These are phyloP conservation scores for Scylla paramamosain DNA, from an alignment of 1,140 invertebrate genomes.

Conservation along the genomic window DNA sequence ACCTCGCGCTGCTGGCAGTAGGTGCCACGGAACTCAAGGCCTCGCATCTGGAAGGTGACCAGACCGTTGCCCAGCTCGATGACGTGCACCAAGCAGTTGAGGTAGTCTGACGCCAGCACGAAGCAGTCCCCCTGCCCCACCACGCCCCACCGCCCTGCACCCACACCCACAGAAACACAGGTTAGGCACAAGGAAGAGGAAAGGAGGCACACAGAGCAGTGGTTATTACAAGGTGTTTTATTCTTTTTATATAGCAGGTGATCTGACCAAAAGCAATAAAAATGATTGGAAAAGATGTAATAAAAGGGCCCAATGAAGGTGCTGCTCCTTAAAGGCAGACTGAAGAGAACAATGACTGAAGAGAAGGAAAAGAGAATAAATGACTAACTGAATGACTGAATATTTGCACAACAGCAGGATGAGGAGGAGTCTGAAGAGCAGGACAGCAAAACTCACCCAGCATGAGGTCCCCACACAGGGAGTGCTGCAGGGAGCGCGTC, in stretches of 20 bases:
- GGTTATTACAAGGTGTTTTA: not conserved
- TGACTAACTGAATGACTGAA: no score
- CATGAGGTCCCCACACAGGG: constrained; percentile 95
- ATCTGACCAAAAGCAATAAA: not conserved
- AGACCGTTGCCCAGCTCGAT: constrained; percentile 99
- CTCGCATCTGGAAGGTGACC: constrained; percentile 98
- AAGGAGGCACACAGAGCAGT: not conserved
- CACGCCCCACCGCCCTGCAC: constrained; percentile 89
- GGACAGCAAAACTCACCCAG: constrained; percentile 84
- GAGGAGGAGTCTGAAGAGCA: not conserved
- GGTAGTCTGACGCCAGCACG: constrained; percentile 97
- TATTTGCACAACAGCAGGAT: constrained; percentile 87
- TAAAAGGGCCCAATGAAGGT: no score
- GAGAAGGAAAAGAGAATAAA: not conserved
- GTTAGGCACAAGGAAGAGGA: no score
- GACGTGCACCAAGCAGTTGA: constrained; percentile 98
- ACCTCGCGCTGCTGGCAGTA: constrained; percentile 99
- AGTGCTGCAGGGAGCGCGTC: constrained; percentile 92
- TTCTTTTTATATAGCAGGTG: not conserved
- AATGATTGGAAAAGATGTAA: no score
- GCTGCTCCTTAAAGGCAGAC: no score
- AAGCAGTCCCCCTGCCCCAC: constrained; percentile 98
- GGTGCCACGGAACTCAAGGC: constrained; percentile 98
- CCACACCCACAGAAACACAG: constrained; percentile 40
- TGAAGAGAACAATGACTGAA: not conserved